These are phyloP conservation scores for Oligia latruncula DNA, from an alignment of 2,888 invertebrate species.

Conservation along the genomic window DNA sequence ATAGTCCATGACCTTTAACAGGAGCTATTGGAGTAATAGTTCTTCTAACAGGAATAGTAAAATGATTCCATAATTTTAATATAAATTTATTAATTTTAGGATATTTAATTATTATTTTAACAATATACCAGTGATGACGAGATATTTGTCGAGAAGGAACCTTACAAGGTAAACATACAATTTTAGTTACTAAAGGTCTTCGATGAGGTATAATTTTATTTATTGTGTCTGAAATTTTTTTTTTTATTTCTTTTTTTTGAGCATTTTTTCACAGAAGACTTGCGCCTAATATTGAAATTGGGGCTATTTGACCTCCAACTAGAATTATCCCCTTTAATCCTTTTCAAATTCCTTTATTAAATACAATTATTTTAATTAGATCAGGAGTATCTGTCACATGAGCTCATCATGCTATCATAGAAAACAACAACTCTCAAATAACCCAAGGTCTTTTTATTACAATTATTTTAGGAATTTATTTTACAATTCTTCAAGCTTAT, in stretches of 20 bases:
- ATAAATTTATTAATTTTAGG: conserved; percentile 88
- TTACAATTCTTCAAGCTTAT: conserved; percentile 91
- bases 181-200: conserved; percentile 89
- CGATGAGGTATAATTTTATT: conserved; percentile 93
- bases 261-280: conserved; percentile 89
- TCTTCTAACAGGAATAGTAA: conserved; percentile 89
- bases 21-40: conserved; percentile 90
- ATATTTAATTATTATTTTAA: conserved; percentile 83
- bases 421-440: conserved; percentile 81
- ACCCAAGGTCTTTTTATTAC: conserved; percentile 84
- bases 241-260: conserved; percentile 91
- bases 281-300: conserved; percentile 83
- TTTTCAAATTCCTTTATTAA: conserved; percentile 92
- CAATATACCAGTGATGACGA: conserved; percentile 93
- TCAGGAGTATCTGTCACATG: conserved; percentile 92
- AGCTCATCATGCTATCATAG: conserved; percentile 71
- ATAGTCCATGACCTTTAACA: conserved; percentile 92
- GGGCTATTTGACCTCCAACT: conserved; percentile 91
- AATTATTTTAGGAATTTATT: conserved; percentile 88
- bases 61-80: conserved; percentile 91
- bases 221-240: conserved; percentile 92
- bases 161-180: conserved; percentile 92
- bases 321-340: conserved; percentile 92
- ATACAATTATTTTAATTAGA: conserved; percentile 93
- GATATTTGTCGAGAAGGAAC: conserved; percentile 92